Conservation (phyloP, 2,888 invertebrate genomes). For the Leptopilina myrica region DNA sequence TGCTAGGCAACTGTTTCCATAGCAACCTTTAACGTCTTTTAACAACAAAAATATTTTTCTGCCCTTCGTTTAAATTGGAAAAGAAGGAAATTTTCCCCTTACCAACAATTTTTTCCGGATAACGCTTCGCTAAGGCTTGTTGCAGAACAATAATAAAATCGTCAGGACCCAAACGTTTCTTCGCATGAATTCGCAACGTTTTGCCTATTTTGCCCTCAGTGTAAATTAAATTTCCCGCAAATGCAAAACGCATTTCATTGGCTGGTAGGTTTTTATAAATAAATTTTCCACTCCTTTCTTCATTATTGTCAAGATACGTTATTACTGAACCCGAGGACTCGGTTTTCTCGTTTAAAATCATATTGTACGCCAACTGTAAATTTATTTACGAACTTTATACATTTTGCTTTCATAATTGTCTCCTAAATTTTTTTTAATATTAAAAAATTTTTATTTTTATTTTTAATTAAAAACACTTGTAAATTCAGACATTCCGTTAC, state of each 20-base stretch:
- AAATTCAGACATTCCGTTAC: conserved; percentile 75
- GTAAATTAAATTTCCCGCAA: conserved; percentile 88
- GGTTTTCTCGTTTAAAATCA: not conserved
- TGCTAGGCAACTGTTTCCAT: no score
- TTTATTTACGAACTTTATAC: not conserved
- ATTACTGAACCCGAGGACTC: not conserved
- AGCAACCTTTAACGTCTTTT: no score
- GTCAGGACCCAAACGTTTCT: conserved; percentile 83
- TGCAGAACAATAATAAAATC: conserved; percentile 90
- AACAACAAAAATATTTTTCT: no score
- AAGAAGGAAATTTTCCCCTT: conserved; percentile 58
- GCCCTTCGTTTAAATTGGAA: not conserved
- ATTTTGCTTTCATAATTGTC: not conserved
- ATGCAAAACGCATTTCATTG: conserved; percentile 85
- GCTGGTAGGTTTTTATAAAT: conserved; percentile 82
- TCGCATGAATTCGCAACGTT: conserved; percentile 87
- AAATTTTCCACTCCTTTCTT: conserved; percentile 69
- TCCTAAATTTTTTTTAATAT: conserved; percentile 4
- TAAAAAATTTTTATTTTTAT: not conserved
- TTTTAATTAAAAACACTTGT: conserved; percentile 2
- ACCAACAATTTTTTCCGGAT: conserved; percentile 85
- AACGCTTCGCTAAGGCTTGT: conserved; percentile 82
- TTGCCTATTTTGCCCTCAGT: conserved; percentile 84
- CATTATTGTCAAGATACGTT: not conserved
- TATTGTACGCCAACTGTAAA: conserved; percentile 2